phyloP scores from a whole-genome alignment of 1,140 invertebrate genomes.

The Pseudomyrmex gracilis region DNA sequence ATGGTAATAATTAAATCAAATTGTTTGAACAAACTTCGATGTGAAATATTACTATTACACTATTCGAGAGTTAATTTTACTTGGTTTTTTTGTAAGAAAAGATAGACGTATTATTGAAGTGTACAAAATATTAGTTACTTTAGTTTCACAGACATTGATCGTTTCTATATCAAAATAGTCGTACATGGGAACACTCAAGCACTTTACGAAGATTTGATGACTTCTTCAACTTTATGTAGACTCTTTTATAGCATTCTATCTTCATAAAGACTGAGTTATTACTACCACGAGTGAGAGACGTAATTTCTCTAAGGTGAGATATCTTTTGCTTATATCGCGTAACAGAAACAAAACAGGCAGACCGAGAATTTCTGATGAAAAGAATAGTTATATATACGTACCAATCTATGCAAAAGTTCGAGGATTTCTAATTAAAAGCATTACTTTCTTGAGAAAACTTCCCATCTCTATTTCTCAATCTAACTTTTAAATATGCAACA shows the following conservation, averaged over 20 bases:
- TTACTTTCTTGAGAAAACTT: neutral
- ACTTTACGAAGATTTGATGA: neutral
- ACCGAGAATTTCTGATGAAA: neutral
- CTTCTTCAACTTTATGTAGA: neutral
- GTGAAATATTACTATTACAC: neutral
- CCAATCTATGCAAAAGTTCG: neutral
- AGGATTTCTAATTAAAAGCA: neutral
- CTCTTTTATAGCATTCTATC: neutral
- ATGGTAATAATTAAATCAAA: too few species aligned
- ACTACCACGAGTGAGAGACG: neutral
- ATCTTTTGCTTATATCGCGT: neutral
- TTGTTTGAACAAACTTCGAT: neutral
- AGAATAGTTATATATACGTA: neutral
- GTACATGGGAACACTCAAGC: neutral
- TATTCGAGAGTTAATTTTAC: too few species aligned
- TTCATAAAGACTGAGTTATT: slow-evolving; percentile 15
- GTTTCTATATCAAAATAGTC: neutral
- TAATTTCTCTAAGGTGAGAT: slow-evolving; percentile 6
- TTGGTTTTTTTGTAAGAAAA: too few species aligned
- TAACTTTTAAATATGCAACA: slow-evolving; percentile 39
- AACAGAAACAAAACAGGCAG: neutral
- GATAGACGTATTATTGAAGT: neutral
- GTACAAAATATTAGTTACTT: neutral
- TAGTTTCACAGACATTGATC: neutral
- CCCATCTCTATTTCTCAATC: neutral